Evolutionary conservation across 2,797 vertebrate species (phyloP).

Genomic region (Sebastes trivittatus): DNA sequence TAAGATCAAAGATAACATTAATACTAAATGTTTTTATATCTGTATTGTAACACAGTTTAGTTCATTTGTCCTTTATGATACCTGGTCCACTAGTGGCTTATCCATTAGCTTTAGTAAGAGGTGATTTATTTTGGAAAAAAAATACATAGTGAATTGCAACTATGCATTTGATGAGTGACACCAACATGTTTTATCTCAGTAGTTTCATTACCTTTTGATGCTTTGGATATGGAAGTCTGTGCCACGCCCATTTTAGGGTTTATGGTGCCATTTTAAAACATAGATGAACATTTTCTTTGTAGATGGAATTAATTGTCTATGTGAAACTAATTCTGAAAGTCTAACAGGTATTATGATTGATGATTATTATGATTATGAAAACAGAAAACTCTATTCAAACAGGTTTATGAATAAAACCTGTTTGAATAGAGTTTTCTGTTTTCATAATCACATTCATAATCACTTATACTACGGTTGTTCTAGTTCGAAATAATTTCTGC

Average conservation of each 20-base stretch:
- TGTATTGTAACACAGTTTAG: background rate
- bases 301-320: background rate
- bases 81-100: background rate
- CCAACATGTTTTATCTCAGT: too few species aligned
- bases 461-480: background rate
- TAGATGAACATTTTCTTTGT: background rate
- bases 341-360: background rate
- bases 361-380: too few species aligned
- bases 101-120: background rate
- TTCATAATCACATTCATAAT: background rate
- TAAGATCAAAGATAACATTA: too few species aligned
- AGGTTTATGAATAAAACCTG: background rate
- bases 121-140: too few species aligned
- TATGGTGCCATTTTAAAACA: background rate
- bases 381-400: too few species aligned
- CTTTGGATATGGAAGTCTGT: background rate
- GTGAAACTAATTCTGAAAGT: background rate
- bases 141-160: too few species aligned
- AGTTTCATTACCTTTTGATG: background rate
- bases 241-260: background rate
- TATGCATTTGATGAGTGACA: too few species aligned
- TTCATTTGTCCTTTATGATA: background rate
- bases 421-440: background rate
- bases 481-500: background rate
- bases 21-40: background rate